These are phyloP conservation scores for Capitella teleta DNA, from an alignment of 1,140 invertebrate species.

Conservation along the genomic window DNA sequence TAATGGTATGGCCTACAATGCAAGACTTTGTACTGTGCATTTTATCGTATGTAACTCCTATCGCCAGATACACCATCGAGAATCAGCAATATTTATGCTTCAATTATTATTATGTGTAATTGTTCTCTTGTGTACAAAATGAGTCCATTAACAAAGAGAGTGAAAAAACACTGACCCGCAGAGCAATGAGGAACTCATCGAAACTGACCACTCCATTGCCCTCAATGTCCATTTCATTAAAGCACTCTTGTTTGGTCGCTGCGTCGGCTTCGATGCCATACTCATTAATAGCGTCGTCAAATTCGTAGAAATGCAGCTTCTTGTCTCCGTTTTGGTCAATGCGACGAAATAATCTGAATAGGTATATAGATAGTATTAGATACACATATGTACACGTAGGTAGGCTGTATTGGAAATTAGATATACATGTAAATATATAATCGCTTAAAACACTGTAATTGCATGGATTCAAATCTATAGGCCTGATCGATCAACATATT, in stretches of 20 bases:
- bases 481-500: background rate
- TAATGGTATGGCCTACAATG: too few species aligned
- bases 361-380: conserved; percentile 7
- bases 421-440: background rate
- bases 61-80: too few species aligned
- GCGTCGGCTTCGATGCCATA: conserved; percentile 54
- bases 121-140: background rate
- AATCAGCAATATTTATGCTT: background rate
- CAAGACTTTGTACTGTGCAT: too few species aligned
- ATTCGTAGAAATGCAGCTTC: conserved; percentile 67
- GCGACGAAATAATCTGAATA: conserved; percentile 61
- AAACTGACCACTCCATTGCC: conserved; percentile 65
- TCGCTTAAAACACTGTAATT: background rate
- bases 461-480: background rate
- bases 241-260: conserved; percentile 48
- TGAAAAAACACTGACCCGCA: conserved; percentile 56
- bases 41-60: too few species aligned
- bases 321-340: conserved; percentile 84
- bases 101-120: background rate
- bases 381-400: background rate
- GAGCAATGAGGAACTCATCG: conserved; percentile 67
- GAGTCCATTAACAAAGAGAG: background rate
- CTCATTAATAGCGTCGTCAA: conserved; percentile 61
- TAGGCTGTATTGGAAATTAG: background rate
- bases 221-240: conserved; percentile 66